Conservation (phyloP, 2,888 invertebrate species). For the Hybos culiciformis region DNA sequence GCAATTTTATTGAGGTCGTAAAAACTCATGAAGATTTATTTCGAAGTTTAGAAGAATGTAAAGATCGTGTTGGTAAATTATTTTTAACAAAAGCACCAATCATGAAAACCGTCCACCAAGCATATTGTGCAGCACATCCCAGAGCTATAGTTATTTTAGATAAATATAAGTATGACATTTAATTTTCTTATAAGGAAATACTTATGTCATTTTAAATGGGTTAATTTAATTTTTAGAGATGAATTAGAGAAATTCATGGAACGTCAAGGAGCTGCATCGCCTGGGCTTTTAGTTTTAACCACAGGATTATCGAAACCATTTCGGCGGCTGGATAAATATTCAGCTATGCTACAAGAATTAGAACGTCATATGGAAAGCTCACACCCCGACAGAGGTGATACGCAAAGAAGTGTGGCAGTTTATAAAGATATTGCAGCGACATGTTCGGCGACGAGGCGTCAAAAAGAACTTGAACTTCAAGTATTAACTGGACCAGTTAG, state of each 20-base stretch:
- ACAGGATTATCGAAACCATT: constrained; percentile 92
- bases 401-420: constrained; percentile 86
- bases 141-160: constrained; percentile 87
- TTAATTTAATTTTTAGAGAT: constrained; percentile 47
- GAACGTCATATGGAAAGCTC: constrained; percentile 91
- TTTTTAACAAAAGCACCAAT: constrained; percentile 75
- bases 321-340: constrained; percentile 86
- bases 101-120: constrained; percentile 70
- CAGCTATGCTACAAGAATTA: constrained; percentile 84
- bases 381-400: constrained; percentile 91
- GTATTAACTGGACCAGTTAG: constrained; percentile 87
- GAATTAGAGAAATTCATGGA: constrained; percentile 79
- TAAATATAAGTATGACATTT: constrained; percentile 64
- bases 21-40: constrained; percentile 74
- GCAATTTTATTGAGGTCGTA: constrained; percentile 78
- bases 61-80: constrained; percentile 75
- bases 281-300: constrained; percentile 79
- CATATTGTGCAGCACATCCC: constrained; percentile 89
- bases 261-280: constrained; percentile 67
- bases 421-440: constrained; percentile 87
- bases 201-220: background rate
- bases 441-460: constrained; percentile 74
- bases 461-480: constrained; percentile 92
- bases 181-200: background rate
- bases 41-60: constrained; percentile 63